Evolutionary conservation across 1,140 invertebrate species (phyloP), one percentile per base, ranked within the genome.

Genomic region (Cyclina sinensis): DNA sequence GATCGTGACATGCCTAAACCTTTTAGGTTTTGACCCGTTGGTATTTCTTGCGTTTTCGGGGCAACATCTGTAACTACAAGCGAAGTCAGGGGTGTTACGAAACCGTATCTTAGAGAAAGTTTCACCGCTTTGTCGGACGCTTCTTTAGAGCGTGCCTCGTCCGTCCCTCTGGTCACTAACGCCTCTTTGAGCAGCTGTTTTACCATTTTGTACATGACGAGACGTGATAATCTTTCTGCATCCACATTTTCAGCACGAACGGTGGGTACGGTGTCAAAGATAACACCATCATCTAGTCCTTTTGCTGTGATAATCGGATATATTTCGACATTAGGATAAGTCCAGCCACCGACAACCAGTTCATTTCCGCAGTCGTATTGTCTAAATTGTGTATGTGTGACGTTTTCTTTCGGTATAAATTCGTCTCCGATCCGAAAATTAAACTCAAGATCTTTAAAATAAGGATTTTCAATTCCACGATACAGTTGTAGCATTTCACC

Each of bases 351-450:
- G 0, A 83, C 54, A 18, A 83, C 39, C 24, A 83, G 35, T 27
- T 83, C 80, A 46, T 37, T 27, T 27, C 80, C 80, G 62, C 80
- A 83, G n/a, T 83, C 57, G 18, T 83, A 83, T 59, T 68, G 57
- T 57, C 62, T 14, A 32, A 46, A 48, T 18, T 18, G 5, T 24
- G 54, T 68, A 24, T 39, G 21, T 46, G 80, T 68, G 1, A 68
- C 21, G 37, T 83, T 68, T n/a, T 83, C n/a, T 7, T 68, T 12
- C 0, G 76, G 76, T 35, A 79, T 12, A 68, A 46, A 24, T 62
- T n/a, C 7, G 35, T 81, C 24, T 0, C 30, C 74, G 1, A 39
- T 27, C 16, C 27, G 39, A 48, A 43, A 83, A 3, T 2, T 43
- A 48, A 83, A 83, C 18, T 68, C 18, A 21, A 83, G 54, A 35